phyloP scores from a whole-genome alignment of 2,888 invertebrate genomes.

The Leuctra nigra region DNA sequence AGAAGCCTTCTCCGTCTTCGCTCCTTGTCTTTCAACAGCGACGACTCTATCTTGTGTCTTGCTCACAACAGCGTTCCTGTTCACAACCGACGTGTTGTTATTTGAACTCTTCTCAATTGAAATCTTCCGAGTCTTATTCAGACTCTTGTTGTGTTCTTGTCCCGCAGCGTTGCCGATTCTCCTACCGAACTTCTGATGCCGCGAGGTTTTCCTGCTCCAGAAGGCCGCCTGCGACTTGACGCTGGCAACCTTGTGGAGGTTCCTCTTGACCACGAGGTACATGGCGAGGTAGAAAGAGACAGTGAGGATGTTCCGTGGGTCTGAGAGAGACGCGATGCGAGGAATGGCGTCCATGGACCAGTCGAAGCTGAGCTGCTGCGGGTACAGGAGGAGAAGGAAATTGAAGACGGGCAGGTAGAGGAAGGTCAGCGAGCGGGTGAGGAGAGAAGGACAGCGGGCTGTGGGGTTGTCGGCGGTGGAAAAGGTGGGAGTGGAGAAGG shows the following conservation, averaged over 20 bases:
- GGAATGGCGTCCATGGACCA: slow-evolving; percentile 99
- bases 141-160: not conserved
- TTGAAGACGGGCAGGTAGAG: slow-evolving; percentile 88
- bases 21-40: not conserved
- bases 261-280: slow-evolving; percentile 14
- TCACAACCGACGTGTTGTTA: not conserved
- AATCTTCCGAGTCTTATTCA: no score
- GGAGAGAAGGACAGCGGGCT: slow-evolving; percentile 71
- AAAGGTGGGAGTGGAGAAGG: slow-evolving; percentile 68
- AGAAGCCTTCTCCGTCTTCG: not conserved
- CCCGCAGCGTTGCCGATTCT: not conserved
- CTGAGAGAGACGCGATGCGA: slow-evolving; percentile 67
- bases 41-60: not conserved
- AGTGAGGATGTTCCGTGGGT: slow-evolving; percentile 71
- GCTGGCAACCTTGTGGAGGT: no score
- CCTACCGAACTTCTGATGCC: slow-evolving; percentile 27
- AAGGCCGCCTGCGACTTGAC: no score
- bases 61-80: no score
- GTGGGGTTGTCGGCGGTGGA: slow-evolving; percentile 95
- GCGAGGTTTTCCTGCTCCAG: not conserved
- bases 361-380: slow-evolving; percentile 87
- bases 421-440: slow-evolving; percentile 84
- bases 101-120: not conserved
- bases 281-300: slow-evolving; percentile 61
- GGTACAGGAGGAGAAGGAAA: slow-evolving; percentile 78